Evolutionary conservation across 2,888 invertebrate species (phyloP).

Genomic region (Tromatobia lineatoria): DNA sequence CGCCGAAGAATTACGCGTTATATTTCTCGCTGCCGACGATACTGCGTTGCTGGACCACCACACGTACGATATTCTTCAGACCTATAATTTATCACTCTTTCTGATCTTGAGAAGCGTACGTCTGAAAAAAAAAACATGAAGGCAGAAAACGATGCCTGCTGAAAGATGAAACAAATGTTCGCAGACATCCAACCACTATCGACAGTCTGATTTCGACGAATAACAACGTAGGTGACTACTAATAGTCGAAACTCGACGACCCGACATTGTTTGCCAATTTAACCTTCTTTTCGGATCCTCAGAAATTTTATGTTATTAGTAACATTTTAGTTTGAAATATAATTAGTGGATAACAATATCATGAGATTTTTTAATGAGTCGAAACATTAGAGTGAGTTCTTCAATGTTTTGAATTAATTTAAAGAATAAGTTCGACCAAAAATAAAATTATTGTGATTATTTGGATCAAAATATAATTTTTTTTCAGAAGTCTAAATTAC

Average conservation of each 20-base stretch:
- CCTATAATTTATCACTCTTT: constrained; percentile 51
- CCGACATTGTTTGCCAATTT: too few relatives aligned
- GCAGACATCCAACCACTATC: background rate
- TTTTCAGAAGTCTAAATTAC: too few relatives aligned
- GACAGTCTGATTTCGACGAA: background rate
- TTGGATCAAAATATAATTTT: too few relatives aligned
- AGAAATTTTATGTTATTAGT: too few relatives aligned
- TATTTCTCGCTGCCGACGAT: constrained; percentile 8
- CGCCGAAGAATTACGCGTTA: constrained; percentile 41
- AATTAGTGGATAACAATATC: too few relatives aligned
- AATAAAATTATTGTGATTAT: too few relatives aligned
- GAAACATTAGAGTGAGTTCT: too few relatives aligned
- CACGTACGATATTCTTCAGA: constrained; percentile 39
- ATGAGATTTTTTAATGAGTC: too few relatives aligned
- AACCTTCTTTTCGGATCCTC: too few relatives aligned
- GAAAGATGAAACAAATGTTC: background rate
- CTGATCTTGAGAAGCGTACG: constrained; percentile 26
- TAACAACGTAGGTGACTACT: background rate
- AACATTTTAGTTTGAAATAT: too few relatives aligned
- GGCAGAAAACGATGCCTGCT: background rate
- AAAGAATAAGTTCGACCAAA: too few relatives aligned
- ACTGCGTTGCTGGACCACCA: constrained; percentile 14
- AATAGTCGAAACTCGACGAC: background rate
- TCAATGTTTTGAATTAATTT: too few relatives aligned
- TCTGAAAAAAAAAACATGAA: constrained; percentile 6